Percentiles rank a stretch among this genome's conserved stretches.
phyloP scores from a whole-genome alignment of 2,113 vertebrate species.

The Brachyhypopomus gauderio region DNA sequence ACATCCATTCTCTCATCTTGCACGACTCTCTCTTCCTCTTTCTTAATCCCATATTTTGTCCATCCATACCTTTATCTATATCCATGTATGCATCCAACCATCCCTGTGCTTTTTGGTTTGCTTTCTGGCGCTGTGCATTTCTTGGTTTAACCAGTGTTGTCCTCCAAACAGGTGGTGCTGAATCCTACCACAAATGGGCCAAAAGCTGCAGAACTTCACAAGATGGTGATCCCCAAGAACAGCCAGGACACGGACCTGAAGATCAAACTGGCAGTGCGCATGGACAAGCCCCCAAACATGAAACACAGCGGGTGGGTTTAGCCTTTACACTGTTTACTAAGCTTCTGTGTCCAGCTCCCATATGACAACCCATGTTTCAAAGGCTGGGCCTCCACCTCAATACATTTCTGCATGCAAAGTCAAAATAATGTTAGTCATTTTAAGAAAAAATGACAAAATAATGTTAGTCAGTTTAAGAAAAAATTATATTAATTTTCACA shows the following conservation, averaged over 20 bases:
- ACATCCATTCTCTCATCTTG: slow-evolving; percentile 22
- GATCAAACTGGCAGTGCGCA: slow-evolving; percentile 92
- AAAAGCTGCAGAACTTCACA: slow-evolving; percentile 89
- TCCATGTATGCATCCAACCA: background rate
- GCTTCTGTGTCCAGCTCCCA: background rate
- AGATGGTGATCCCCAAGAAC: slow-evolving; percentile 91
- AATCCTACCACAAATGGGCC: slow-evolving; percentile 90
- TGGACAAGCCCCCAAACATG: slow-evolving; percentile 98
- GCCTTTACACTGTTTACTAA: background rate
- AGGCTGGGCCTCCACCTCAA: background rate
- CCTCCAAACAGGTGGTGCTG: slow-evolving; percentile 82
- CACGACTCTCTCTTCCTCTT: background rate
- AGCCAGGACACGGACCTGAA: slow-evolving; percentile 91
- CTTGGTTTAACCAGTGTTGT: background rate
- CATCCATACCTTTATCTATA: background rate
- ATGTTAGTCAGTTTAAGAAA: slow-evolving; percentile 2
- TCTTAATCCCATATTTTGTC: background rate
- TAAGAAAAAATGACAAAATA: too few relatives aligned
- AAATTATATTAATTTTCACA: too few relatives aligned
- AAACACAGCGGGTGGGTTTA: slow-evolving; percentile 93
- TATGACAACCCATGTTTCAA: background rate
- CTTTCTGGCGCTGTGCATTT: background rate
- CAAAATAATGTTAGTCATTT: background rate
- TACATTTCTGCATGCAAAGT: background rate
- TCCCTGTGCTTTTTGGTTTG: slow-evolving; percentile 19